Evolutionary conservation across 2,113 vertebrate genomes (phyloP).

Genomic region (Xenotilapia flavipinnis): DNA sequence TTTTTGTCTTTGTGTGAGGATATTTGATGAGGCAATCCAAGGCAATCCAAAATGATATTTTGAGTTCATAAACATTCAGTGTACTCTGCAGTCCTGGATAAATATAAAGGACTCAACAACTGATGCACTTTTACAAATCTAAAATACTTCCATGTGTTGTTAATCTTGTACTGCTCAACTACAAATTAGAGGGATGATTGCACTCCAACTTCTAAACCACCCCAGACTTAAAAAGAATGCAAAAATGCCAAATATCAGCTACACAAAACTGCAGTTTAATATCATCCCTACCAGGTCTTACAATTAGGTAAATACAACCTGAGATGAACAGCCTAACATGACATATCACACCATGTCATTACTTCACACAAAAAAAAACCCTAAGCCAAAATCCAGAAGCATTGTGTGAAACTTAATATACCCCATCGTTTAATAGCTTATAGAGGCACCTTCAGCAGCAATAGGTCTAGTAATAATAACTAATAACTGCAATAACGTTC

Average conservation of each 20-base stretch:
- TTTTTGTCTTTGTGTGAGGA: no score
- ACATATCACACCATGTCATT: not conserved
- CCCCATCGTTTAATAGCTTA: not conserved
- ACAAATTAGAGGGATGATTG: not conserved
- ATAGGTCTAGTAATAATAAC: not conserved
- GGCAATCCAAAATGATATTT: no score
- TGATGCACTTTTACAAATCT: not conserved
- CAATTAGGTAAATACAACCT: not conserved
- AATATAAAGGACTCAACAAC: not conserved
- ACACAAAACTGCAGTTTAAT: not conserved
- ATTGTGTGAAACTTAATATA: not conserved
- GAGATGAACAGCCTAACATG: not conserved
- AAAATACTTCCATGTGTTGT: not conserved
- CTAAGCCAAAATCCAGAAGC: not conserved
- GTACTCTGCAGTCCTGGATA: no score
- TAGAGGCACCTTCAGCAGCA: not conserved
- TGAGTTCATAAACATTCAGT: no score
- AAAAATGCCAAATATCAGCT: not conserved
- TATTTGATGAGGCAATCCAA: no score
- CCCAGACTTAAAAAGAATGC: not conserved
- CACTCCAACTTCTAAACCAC: not conserved
- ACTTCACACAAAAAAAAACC: not conserved
- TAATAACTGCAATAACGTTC: not conserved
- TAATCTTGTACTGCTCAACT: not conserved
- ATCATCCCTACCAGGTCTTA: not conserved